Conservation (phyloP, 2,797 vertebrate genomes). For the Urocyon cinereoargenteus region DNA sequence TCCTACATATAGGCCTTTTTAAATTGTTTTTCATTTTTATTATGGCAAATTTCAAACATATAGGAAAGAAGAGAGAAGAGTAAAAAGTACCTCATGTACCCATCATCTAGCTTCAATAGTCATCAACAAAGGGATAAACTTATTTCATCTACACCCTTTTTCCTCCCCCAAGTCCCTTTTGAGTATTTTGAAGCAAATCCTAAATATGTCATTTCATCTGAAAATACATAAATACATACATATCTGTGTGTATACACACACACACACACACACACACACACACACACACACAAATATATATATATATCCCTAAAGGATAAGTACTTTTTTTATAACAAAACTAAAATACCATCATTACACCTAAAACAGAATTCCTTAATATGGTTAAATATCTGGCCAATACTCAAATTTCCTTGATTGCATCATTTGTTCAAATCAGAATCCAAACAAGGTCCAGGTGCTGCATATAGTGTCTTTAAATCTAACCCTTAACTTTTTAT, state of each 20-base stretch:
- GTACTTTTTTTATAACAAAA: background rate
- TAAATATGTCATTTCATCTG: background rate
- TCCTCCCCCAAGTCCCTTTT: background rate
- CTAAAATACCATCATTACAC: background rate
- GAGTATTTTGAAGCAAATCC: slow-evolving; percentile 25
- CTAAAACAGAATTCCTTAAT: background rate
- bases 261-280: background rate
- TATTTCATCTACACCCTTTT: background rate
- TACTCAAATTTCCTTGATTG: background rate
- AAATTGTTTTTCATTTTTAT: slow-evolving; percentile 32
- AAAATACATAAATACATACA: background rate
- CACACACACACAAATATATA: background rate
- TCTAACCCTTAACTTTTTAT: background rate
- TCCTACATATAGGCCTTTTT: background rate
- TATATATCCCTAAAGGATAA: background rate
- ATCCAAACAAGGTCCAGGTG: background rate
- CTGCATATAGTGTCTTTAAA: background rate
- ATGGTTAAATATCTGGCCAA: background rate
- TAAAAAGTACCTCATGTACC: background rate
- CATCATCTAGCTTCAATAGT: background rate
- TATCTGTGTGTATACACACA: background rate
- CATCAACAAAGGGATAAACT: background rate
- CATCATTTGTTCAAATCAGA: slow-evolving; percentile 31
- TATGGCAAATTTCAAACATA: background rate
- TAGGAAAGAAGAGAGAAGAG: background rate